phyloP scores from a whole-genome alignment of 1,140 invertebrate species.

The Listronotus bonariensis region DNA sequence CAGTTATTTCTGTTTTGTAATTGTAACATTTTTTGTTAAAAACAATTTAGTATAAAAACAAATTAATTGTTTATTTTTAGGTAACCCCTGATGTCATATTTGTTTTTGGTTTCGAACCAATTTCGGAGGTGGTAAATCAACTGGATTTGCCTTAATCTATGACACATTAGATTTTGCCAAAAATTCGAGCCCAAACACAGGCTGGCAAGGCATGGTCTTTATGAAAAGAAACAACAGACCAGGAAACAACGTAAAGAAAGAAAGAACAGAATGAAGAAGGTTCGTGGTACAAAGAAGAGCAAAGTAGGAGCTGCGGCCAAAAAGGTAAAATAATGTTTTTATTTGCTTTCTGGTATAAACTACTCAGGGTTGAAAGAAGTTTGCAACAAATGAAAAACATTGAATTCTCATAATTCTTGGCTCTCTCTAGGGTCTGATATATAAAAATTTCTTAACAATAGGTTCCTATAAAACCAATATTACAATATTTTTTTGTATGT shows the following conservation, averaged over 20 bases:
- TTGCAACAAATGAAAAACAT: too few species aligned
- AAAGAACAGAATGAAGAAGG: constrained; percentile 99
- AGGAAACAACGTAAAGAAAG: constrained; percentile 99
- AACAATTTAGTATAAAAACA: too few species aligned
- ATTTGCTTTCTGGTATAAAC: too few species aligned
- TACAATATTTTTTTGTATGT: neutral
- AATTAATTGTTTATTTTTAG: constrained; percentile 37
- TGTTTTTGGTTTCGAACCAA: constrained; percentile 97
- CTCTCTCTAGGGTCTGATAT: too few species aligned
- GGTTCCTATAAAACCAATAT: too few species aligned
- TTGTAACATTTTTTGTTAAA: neutral
- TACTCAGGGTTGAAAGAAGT: too few species aligned
- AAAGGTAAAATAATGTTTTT: constrained; percentile 62
- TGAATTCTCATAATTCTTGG: too few species aligned
- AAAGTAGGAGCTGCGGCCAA: constrained; percentile 95
- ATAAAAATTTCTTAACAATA: too few species aligned
- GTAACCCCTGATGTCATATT: constrained; percentile 96
- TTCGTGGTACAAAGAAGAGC: constrained; percentile 96
- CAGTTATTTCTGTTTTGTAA: constrained; percentile 19
- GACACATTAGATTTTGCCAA: constrained; percentile 97
- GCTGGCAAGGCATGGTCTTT: constrained; percentile 86
- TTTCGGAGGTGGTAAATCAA: constrained; percentile 97
- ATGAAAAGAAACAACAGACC: constrained; percentile 87
- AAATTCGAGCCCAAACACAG: constrained; percentile 99
- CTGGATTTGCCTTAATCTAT: constrained; percentile 97